phyloP scores from a whole-genome alignment of 2,888 invertebrate species.

The Melanostoma mellinum region DNA sequence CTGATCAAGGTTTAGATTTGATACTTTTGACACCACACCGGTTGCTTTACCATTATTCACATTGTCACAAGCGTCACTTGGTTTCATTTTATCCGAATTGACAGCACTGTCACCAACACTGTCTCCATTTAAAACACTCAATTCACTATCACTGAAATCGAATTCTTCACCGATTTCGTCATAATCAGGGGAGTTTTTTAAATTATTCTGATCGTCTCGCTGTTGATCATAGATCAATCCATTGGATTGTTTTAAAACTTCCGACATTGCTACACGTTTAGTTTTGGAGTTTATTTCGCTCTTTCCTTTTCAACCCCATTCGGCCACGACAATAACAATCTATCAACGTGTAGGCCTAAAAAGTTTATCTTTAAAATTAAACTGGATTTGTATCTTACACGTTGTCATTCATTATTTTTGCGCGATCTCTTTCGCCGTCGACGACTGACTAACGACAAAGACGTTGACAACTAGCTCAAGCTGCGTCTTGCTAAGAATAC shows the following conservation, averaged over 20 bases:
- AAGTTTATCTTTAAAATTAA: slow-evolving; percentile 41
- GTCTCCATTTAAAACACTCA: slow-evolving; percentile 74
- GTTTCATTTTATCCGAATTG: slow-evolving; percentile 33
- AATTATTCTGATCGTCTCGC: slow-evolving; percentile 45
- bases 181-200: slow-evolving; percentile 67
- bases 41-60: slow-evolving; percentile 21
- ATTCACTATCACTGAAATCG: slow-evolving; percentile 78
- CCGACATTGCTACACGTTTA: slow-evolving; percentile 55
- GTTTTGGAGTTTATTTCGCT: slow-evolving; percentile 10
- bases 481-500: slow-evolving; percentile 5
- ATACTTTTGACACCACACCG: slow-evolving; percentile 26
- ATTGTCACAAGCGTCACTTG: slow-evolving; percentile 39
- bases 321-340: slow-evolving; percentile 13
- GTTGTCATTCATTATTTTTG: slow-evolving; percentile 62
- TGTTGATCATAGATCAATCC: slow-evolving; percentile 61
- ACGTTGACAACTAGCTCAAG: slow-evolving; percentile 16
- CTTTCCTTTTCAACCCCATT: slow-evolving; percentile 46
- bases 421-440: slow-evolving; percentile 61
- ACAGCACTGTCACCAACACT: slow-evolving; percentile 17
- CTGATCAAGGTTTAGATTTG: slow-evolving; percentile 46
- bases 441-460: slow-evolving; percentile 18
- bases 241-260: slow-evolving; percentile 63
- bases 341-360: slow-evolving; percentile 4
- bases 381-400: slow-evolving; percentile 48
- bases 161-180: slow-evolving; percentile 79